Base-by-base conservation (phyloP, 2,113 vertebrate species). In the Puntigrus tetrazona region DNA sequence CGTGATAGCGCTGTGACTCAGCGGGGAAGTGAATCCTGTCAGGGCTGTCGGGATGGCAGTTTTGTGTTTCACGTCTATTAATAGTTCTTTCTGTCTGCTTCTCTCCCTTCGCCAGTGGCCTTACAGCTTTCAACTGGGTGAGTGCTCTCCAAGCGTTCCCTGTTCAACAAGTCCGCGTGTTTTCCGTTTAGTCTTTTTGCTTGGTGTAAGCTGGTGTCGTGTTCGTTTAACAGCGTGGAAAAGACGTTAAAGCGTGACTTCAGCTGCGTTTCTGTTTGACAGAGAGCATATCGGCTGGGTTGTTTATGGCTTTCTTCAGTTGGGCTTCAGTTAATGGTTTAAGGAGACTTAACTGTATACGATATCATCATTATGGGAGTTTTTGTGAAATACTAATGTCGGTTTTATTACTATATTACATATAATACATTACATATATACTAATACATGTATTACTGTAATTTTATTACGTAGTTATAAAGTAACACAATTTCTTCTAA, bases 61-160 rank as follows among this genome's bases (percentile, higher is more conserved):
- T 69, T 86, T 63, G 88, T 77, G 86, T 95, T 95, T 92, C 94
- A 92, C 22, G 72, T 86, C 93, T 93, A 94, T 92, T 91, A 92
- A 93, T 94, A 94, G 92, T 84, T 70, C 50, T 82, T 83, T 81
- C 57, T 61, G 3, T 83, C 29, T 16, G 16, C 41, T 29, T 67
- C 52, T 76, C 22, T 0, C 7, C 14, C 25, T 29, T 70, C 45
- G 52, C 65, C 55, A 69, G 65, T 47, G 47, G 47, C 65, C 65
- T 70, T 3, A 11, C 7, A 14, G 29, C 36, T 82, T 25, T 70
- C n/a, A 25, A 16, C 27, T 52, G 61, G 61, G 61, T 82, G 50
- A 65, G 57, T 50, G 34, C 43, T 31, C 45, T 25, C n/a, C 38
- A 22, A 20, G 34, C 38, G 34, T 69, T 73, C 5, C 25, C 22